A percentile compares a stretch with the other conserved stretches of the same genome.
These are phyloP conservation scores for Malurus leucopterus DNA, from an alignment of 2,797 vertebrate species.

Conservation along the genomic window DNA sequence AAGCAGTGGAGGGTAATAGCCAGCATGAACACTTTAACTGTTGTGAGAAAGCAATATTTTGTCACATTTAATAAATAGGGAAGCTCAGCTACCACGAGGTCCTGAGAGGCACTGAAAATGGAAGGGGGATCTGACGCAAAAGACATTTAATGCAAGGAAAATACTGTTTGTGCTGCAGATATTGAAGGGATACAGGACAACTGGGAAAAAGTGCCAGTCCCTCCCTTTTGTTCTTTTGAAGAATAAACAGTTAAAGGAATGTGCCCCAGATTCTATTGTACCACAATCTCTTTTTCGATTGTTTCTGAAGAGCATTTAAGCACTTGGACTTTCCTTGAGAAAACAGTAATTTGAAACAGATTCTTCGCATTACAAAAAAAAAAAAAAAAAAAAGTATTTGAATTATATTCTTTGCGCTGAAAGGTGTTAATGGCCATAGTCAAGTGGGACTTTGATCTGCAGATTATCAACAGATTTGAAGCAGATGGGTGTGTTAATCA, in stretches of 20 bases:
- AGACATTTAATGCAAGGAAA: not conserved
- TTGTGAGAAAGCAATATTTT: not conserved
- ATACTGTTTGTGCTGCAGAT: not conserved
- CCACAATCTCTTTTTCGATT: not conserved
- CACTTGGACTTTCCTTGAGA: not conserved
- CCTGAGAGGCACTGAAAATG: not conserved
- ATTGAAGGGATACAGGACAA: not conserved
- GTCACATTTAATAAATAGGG: not conserved
- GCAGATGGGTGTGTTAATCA: conserved; percentile 5
- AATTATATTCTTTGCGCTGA: not conserved
- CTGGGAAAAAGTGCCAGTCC: not conserved
- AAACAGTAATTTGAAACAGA: not conserved
- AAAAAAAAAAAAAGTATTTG: not conserved
- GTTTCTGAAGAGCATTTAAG: not conserved
- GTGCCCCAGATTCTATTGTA: not conserved
- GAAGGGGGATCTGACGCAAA: not conserved
- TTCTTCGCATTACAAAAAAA: not conserved
- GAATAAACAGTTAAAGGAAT: not conserved
- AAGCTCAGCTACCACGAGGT: not conserved
- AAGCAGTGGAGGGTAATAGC: not conserved
- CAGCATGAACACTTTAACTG: not conserved
- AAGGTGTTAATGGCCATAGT: conserved; percentile 25
- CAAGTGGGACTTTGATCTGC: conserved; percentile 5
- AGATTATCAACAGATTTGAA: conserved; percentile 12
- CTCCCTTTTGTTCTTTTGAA: not conserved